These are phyloP conservation scores for Phyllotis vaccarum DNA, from an alignment of 2,797 vertebrate species.

Conservation along the genomic window DNA sequence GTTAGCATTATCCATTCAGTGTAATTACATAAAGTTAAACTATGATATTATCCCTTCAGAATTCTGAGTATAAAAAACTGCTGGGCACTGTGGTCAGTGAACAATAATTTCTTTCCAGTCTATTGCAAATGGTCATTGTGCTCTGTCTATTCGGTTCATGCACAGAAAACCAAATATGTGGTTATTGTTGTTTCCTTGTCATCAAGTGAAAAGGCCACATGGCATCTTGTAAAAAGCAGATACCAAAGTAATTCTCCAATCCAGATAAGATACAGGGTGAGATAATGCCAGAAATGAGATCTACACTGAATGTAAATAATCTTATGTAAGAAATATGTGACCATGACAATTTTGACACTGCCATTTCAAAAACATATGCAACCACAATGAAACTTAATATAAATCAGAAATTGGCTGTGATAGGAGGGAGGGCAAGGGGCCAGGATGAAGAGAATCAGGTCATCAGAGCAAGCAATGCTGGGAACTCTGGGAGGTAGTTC, in stretches of 20 bases:
- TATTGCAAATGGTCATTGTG: neutral
- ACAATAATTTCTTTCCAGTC: neutral
- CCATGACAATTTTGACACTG: neutral
- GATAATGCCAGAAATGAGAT: neutral
- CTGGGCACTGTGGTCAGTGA: neutral
- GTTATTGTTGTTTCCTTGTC: neutral
- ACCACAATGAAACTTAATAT: neutral
- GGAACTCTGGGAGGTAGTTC: neutral
- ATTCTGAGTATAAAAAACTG: neutral
- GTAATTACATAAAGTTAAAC: neutral
- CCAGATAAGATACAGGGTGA: neutral
- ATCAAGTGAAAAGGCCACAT: neutral
- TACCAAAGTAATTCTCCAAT: neutral
- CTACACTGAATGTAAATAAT: neutral
- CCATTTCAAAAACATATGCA: neutral
- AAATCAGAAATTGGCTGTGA: neutral
- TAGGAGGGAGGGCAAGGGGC: neutral
- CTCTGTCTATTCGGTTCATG: neutral
- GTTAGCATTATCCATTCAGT: neutral
- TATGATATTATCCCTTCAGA: neutral
- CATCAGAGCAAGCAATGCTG: neutral
- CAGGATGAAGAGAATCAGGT: neutral
- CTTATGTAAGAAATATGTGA: neutral
- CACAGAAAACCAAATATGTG: neutral
- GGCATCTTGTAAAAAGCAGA: slow-evolving; percentile 42